Evolutionary conservation across 2,113 vertebrate genomes (phyloP).

Genomic region (Odobenus rosmarus): DNA sequence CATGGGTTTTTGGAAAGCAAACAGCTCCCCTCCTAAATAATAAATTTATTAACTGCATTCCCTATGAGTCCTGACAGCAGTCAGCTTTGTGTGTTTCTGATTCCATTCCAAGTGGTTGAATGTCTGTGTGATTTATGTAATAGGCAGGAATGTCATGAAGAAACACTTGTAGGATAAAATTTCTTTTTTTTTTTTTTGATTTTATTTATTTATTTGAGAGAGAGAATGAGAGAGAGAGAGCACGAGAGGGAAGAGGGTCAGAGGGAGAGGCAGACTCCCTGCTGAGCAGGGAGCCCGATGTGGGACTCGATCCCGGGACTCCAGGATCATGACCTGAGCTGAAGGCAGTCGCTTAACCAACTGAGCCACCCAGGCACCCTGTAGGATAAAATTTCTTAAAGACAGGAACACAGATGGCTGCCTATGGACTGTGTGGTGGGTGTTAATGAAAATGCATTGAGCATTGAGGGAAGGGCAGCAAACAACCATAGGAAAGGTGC

Average conservation of each 20-base stretch:
- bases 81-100: slow-evolving; percentile 69
- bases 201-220: no score
- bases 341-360: no score
- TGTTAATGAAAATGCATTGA: slow-evolving; percentile 46
- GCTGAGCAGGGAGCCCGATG: no score
- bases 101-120: slow-evolving; percentile 66
- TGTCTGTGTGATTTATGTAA: slow-evolving; percentile 70
- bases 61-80: slow-evolving; percentile 69
- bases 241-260: no score
- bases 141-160: slow-evolving; percentile 46
- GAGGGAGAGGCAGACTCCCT: no score
- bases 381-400: slow-evolving; percentile 55
- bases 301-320: no score
- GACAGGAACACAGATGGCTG: slow-evolving; percentile 55
- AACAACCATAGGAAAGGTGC: background rate
- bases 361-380: background rate
- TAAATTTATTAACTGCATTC: slow-evolving; percentile 75
- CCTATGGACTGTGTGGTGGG: background rate
- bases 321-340: no score
- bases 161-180: slow-evolving; percentile 54
- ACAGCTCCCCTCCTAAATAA: slow-evolving; percentile 63
- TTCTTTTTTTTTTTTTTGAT: background rate
- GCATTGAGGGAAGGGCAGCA: background rate
- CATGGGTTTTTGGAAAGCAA: slow-evolving; percentile 48
- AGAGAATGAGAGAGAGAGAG: no score